These are phyloP conservation scores for Saccopteryx bilineata DNA, from an alignment of 2,113 vertebrate species.

Conservation along the genomic window DNA sequence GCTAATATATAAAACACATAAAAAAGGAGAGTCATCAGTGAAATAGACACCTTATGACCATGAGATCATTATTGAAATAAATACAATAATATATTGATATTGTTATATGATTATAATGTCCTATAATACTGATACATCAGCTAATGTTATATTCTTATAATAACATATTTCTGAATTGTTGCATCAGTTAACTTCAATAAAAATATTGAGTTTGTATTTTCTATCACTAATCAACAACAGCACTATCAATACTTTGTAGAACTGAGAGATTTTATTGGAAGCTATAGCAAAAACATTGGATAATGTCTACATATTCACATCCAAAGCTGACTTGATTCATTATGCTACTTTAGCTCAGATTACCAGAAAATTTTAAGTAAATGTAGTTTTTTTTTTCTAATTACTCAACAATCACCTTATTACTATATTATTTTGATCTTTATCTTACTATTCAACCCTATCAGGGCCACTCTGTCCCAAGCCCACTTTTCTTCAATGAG, in stretches of 20 bases:
- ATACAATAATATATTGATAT: not conserved
- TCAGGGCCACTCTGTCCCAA: not conserved
- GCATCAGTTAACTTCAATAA: not conserved
- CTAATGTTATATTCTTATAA: not conserved
- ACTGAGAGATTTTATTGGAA: not conserved
- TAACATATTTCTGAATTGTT: not conserved
- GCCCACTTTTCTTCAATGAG: conserved; percentile 69
- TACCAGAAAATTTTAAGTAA: conserved; percentile 36
- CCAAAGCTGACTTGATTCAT: conserved; percentile 22
- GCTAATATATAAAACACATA: not conserved
- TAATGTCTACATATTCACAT: not conserved
- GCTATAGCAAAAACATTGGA: not conserved
- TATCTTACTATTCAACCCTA: conserved; percentile 40
- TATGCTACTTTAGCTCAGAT: conserved; percentile 14
- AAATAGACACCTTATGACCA: not conserved
- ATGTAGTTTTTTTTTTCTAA: not conserved
- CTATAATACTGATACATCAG: not conserved
- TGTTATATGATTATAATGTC: not conserved
- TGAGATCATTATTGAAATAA: not conserved
- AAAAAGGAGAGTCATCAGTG: not conserved
- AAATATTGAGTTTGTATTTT: not conserved
- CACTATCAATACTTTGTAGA: not conserved
- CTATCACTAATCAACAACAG: not conserved
- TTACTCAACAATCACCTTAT: not conserved
- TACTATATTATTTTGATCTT: not conserved